These are phyloP conservation scores for Palythoa grandiflora DNA, from an alignment of 92 coral and sea anemone species.

Conservation along the genomic window DNA sequence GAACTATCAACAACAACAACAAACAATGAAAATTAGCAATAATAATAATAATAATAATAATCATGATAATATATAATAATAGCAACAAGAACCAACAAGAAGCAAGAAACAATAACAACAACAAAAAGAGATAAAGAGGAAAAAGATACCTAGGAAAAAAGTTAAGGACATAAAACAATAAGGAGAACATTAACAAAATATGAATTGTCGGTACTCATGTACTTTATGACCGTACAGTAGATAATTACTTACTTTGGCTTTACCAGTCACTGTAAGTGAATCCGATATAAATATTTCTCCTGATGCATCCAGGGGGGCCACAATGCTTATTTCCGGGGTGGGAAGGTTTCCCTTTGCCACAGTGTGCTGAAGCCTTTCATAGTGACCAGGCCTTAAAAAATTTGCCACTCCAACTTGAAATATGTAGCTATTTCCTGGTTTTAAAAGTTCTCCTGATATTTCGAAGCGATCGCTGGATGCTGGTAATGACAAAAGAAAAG, in stretches of 20 bases:
- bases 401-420: constrained; percentile 41
- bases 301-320: constrained; percentile 31
- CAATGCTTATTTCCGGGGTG: constrained; percentile 18
- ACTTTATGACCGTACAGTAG: neutral
- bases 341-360: constrained; percentile 37
- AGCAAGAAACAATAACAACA: neutral
- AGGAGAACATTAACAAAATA: too few relatives aligned
- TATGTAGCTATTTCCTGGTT: constrained; percentile 38
- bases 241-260: constrained; percentile 25
- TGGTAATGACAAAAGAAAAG: constrained; percentile 25
- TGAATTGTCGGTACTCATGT: neutral
- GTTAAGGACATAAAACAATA: too few relatives aligned
- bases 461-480: constrained; percentile 11
- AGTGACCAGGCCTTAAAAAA: constrained; percentile 16
- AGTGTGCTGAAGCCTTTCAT: neutral
- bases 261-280: constrained; percentile 12
- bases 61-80: neutral
- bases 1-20: neutral
- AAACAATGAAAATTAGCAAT: neutral
- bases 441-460: constrained; percentile 37
- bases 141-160: too few relatives aligned
- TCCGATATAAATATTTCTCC: constrained; percentile 22
- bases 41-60: neutral
- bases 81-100: neutral
- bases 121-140: too few relatives aligned